Conservation (phyloP, 2,113 vertebrate species). For the Mustelus asterias region DNA sequence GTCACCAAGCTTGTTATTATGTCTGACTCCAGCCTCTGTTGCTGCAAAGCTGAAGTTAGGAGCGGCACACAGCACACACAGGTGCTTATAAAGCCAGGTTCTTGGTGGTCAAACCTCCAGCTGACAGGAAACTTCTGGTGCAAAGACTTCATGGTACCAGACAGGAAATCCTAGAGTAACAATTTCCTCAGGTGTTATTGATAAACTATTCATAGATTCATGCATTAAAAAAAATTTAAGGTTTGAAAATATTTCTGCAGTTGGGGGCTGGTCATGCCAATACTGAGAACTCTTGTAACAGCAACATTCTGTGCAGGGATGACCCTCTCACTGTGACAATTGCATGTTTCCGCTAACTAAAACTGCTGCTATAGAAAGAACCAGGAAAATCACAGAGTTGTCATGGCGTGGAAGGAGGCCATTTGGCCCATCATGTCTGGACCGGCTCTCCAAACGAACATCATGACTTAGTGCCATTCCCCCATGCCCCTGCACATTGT, state of each 20-base stretch:
- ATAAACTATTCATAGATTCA: background rate
- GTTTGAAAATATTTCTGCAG: background rate
- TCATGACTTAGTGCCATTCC: too few relatives aligned
- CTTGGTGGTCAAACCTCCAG: background rate
- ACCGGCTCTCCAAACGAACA: too few relatives aligned
- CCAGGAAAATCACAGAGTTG: background rate
- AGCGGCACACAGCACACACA: background rate
- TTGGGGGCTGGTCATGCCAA: too few relatives aligned
- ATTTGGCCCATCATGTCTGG: too few relatives aligned
- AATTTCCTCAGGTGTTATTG: background rate
- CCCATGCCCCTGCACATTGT: too few relatives aligned
- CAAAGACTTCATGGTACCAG: background rate
- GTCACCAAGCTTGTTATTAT: background rate
- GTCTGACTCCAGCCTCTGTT: background rate
- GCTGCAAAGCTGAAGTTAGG: background rate
- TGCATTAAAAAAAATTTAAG: background rate
- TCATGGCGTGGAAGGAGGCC: too few relatives aligned
- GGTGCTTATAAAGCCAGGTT: background rate
- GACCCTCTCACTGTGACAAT: background rate
- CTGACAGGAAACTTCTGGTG: background rate
- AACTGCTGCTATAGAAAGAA: background rate
- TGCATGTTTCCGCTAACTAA: too few relatives aligned
- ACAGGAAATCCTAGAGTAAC: background rate
- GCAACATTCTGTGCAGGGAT: background rate
- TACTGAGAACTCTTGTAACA: background rate